These are phyloP conservation scores for Drosophila borealis DNA, from an alignment of 2,888 invertebrate species.

Conservation along the genomic window DNA sequence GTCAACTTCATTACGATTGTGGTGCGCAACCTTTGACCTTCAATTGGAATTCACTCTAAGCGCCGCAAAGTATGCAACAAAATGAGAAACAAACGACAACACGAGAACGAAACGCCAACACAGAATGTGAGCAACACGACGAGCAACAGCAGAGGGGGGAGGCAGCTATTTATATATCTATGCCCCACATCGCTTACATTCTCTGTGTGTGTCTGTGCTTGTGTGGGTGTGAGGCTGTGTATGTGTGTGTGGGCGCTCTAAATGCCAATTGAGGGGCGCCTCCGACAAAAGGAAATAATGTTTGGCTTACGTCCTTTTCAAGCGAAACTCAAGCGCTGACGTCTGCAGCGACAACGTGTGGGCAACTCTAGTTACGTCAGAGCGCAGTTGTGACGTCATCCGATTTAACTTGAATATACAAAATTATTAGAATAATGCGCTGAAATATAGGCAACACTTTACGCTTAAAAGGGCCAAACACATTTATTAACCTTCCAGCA, in stretches of 20 bases:
- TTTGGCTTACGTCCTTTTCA: not conserved
- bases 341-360: conserved; percentile 1
- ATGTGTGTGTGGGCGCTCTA: conserved; percentile 34
- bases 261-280: conserved; percentile 53
- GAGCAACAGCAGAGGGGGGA: not conserved
- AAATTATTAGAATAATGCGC: not conserved
- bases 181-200: not conserved
- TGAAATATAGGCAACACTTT: conserved; percentile 36
- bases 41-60: conserved; percentile 51
- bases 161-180: conserved; percentile 40
- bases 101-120: conserved; percentile 11
- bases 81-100: conserved; percentile 39
- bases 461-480: conserved; percentile 24
- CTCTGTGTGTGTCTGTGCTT: not conserved
- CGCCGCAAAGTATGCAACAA: conserved; percentile 53
- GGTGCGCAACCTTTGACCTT: conserved; percentile 60
- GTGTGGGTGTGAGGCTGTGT: conserved; percentile 1
- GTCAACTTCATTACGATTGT: conserved; percentile 51
- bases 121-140: not conserved
- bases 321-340: conserved; percentile 15
- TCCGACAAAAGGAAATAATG: conserved; percentile 15
- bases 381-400: conserved; percentile 56
- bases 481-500: conserved; percentile 57
- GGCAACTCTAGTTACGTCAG: conserved; percentile 31
- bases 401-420: not conserved